Base-by-base conservation (phyloP, 2,113 vertebrate species). In the Rhinolophus sinicus region DNA sequence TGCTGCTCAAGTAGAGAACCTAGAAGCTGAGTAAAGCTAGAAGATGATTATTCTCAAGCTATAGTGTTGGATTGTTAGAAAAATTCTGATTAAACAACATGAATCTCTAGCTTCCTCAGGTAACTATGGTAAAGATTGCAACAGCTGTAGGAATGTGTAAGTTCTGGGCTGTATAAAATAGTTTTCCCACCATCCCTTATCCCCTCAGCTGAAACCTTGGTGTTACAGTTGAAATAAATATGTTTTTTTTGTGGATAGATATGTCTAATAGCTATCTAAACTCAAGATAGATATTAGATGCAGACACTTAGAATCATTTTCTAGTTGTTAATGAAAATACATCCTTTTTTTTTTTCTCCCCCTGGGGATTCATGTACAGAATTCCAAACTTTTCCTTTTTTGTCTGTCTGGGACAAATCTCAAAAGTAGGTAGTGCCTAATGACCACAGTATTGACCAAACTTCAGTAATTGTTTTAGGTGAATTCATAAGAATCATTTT, bases 361-460 rank as follows among this genome's bases (percentile, higher is more conserved):
- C 26, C 38, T 92, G 64, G 86, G 26, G 14, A 92, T 92, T 90
- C 86, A 76, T 60, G 6, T 56, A 65, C 30, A 93, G 81, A 97
- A 93, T 21, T 35, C 40, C 78, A 67, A 76, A 8, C 0, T 81
- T 86, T 26, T 94, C 5, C 64, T 93, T 96, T 89, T 28, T 50
- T 93, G 4, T 12, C 5, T 73, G 5, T 93, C 69, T 91, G 47
- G 24, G 35, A 78, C 33, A 97, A 52, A 94, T 77, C 30, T 95
- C 90, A 65, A 88, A 81, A 82, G 95, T 64, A 78, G 89, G 90
- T 97, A 92, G 70, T 96, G 40, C 26, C 81, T 75, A 69, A 35
- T 81, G 56, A 50, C 35, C 10, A 10, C 0, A 30, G 13, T 67
- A 5, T 83, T 96, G 44, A 91, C 15, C 12, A 58, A 89, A 67